These are phyloP conservation scores for Alviniconcha strummeri DNA, from an alignment of 2,888 invertebrate species.

Conservation along the genomic window DNA sequence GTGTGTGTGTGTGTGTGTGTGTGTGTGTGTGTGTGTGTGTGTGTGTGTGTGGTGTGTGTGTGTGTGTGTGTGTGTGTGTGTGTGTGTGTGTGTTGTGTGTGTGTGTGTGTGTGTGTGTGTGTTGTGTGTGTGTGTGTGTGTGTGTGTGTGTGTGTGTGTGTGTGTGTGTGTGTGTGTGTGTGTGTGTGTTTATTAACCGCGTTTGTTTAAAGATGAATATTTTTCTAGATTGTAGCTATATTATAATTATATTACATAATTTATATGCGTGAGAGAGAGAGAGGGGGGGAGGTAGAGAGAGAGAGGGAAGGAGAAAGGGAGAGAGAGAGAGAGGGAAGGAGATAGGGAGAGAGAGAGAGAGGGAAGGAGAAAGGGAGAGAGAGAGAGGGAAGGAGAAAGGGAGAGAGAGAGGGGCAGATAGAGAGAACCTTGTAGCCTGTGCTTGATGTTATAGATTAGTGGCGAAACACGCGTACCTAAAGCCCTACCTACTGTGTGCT, in stretches of 20 bases:
- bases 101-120: no score
- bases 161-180: neutral
- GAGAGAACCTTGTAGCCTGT: neutral
- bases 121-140: no score
- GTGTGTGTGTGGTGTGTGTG: neutral
- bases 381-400: conserved; percentile 7
- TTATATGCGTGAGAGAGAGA: neutral
- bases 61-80: neutral
- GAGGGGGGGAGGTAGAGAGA: neutral
- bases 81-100: no score
- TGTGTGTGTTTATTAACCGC: neutral
- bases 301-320: neutral
- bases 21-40: neutral
- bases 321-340: conserved; percentile 17
- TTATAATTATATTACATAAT: no score
- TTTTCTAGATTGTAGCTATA: no score
- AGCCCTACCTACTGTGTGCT: no score
- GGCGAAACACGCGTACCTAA: no score
- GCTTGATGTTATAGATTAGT: no score
- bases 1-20: no score
- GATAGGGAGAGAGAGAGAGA: conserved; percentile 12
- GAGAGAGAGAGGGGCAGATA: neutral
- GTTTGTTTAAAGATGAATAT: neutral
- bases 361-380: neutral
- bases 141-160: no score